phyloP scores from a whole-genome alignment of 1,140 invertebrate genomes.

The Scylla paramamosain region DNA sequence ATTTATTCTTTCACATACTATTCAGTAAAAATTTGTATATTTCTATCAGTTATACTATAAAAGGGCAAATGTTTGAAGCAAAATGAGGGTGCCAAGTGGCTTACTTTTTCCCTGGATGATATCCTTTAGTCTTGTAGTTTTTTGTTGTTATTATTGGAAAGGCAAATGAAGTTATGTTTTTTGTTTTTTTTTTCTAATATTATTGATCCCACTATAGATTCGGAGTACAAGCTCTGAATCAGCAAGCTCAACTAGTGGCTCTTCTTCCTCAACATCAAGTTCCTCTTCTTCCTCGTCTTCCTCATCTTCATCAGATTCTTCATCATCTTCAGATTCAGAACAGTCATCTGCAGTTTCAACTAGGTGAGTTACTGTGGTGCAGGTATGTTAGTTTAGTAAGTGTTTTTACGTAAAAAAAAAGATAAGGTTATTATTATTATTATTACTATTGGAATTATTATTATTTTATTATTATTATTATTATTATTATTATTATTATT shows the following conservation, averaged over 20 bases:
- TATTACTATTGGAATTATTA: not conserved
- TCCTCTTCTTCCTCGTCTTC: slow-evolving; percentile 71
- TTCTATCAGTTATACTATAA: too few species aligned
- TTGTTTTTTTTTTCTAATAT: not conserved
- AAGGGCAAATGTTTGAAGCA: too few species aligned
- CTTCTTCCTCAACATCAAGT: slow-evolving; percentile 60
- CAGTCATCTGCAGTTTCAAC: slow-evolving; percentile 70
- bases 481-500: too few species aligned
- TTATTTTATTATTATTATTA: not conserved
- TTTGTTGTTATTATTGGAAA: too few species aligned
- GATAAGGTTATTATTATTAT: not conserved
- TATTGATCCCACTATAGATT: slow-evolving; percentile 36
- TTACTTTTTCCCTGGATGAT: too few species aligned
- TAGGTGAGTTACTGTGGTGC: slow-evolving; percentile 6
- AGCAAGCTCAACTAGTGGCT: slow-evolving; percentile 69
- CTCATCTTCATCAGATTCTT: slow-evolving; percentile 66
- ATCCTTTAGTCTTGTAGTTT: too few species aligned
- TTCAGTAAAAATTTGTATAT: too few species aligned
- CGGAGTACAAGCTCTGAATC: slow-evolving; percentile 71
- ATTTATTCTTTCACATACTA: too few species aligned
- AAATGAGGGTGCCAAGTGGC: too few species aligned
- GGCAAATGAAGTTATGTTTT: too few species aligned
- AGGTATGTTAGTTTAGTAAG: slow-evolving; percentile 16
- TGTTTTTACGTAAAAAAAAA: not conserved
- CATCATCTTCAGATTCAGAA: slow-evolving; percentile 66